Conservation (phyloP, 2,888 invertebrate genomes). For the Synergus japonicus region DNA sequence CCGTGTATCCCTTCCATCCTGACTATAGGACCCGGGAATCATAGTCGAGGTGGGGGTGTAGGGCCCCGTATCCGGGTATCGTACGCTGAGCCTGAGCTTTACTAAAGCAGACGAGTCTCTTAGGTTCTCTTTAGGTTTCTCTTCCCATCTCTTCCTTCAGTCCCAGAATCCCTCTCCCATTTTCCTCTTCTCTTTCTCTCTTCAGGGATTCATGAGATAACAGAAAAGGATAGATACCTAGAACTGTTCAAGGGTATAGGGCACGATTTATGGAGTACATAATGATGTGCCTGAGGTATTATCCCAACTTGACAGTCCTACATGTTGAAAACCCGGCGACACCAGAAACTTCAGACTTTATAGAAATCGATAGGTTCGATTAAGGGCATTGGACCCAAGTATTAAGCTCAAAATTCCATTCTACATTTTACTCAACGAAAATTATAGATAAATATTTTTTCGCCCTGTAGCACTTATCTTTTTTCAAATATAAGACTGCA, state of each 20-base stretch:
- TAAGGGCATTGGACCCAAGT: no score
- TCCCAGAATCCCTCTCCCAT: conserved; percentile 44
- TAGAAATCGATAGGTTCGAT: no score
- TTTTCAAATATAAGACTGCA: no score
- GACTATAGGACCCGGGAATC: conserved; percentile 45
- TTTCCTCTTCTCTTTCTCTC: conserved; percentile 43
- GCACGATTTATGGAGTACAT: conserved; percentile 69
- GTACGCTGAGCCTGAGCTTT: conserved; percentile 52
- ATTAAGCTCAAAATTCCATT: no score
- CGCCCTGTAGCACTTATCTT: no score
- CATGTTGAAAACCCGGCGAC: conserved; percentile 52
- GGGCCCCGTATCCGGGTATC: conserved; percentile 72
- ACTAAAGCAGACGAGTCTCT: conserved; percentile 53
- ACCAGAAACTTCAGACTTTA: no score
- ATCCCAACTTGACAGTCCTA: conserved; percentile 64
- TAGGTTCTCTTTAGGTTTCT: conserved; percentile 41
- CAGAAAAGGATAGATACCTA: conserved; percentile 45
- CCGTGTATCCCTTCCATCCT: conserved; percentile 33
- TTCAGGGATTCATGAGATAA: conserved; percentile 39
- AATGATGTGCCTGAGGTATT: conserved; percentile 68
- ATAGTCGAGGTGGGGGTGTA: conserved; percentile 62
- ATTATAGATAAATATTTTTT: no score
- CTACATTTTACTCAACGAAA: no score
- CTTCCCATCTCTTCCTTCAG: conserved; percentile 45
- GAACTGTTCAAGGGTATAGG: conserved; percentile 43